Evolutionary conservation across 2,113 vertebrate genomes (phyloP).

Genomic region (Bostrychus sinensis): DNA sequence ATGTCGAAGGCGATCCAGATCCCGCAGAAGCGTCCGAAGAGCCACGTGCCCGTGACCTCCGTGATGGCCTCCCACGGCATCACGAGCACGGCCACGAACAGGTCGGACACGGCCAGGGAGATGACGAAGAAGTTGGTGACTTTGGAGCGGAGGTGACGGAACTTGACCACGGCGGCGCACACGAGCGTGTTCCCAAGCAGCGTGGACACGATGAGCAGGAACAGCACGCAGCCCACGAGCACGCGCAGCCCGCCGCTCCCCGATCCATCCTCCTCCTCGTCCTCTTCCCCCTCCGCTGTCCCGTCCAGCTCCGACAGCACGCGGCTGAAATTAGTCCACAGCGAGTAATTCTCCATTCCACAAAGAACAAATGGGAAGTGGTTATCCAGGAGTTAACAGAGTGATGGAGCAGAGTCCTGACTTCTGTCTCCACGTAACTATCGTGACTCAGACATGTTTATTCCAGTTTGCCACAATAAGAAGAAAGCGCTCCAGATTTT

Average conservation of each 20-base stretch:
- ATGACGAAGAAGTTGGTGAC: constrained; percentile 87
- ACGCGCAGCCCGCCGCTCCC: constrained; percentile 55
- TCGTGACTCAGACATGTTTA: not conserved
- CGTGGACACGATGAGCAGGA: constrained; percentile 81
- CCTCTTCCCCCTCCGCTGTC: constrained; percentile 32
- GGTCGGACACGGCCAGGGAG: constrained; percentile 82
- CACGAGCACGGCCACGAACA: constrained; percentile 83
- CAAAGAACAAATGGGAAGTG: no score
- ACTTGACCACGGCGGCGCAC: constrained; percentile 78
- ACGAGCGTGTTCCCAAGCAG: constrained; percentile 82
- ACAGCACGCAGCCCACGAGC: constrained; percentile 79
- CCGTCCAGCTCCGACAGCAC: constrained; percentile 58
- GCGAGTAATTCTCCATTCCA: constrained; percentile 65
- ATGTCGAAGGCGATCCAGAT: constrained; percentile 86
- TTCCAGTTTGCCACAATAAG: not conserved
- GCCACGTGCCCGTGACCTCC: constrained; percentile 78
- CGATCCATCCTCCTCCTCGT: constrained; percentile 24
- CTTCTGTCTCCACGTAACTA: no score
- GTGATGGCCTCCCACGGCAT: constrained; percentile 86
- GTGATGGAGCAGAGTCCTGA: no score
- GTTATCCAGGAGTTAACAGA: no score
- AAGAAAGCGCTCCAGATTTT: not conserved
- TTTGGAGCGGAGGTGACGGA: constrained; percentile 80
- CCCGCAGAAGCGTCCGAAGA: constrained; percentile 82
- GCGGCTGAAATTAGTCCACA: constrained; percentile 52